Evolutionary conservation across 2,888 invertebrate genomes (phyloP), one percentile per base, ranked within the genome.

Genomic region (Chironomus riparius): DNA sequence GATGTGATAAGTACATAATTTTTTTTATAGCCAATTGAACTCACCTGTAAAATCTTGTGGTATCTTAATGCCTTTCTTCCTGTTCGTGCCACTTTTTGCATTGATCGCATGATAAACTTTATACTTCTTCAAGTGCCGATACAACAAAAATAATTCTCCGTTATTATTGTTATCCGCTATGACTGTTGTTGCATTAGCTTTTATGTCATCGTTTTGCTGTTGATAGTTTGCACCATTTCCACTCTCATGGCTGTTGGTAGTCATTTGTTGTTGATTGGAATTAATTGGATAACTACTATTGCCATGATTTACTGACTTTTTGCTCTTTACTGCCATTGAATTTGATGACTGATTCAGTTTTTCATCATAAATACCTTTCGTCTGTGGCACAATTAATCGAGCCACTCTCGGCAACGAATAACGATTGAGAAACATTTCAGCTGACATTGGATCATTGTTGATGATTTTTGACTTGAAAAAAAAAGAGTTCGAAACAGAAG

Each of bases 1-100:
- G 7, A 38, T 38, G 38, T 38, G 38, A 38, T 38, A 38, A 38
- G 10, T 10, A 38, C 18, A n/a, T 3, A 56, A 10, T n/a, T n/a
- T n/a, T n/a, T n/a, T n/a, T n/a, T n/a, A n/a, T n/a, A n/a, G n/a
- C n/a, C n/a, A n/a, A n/a, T 38, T 38, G 38, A 1, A 79, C 80
- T 81, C 77, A 84, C 84, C 84, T 80, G 83, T 81, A 81, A 83
- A 84, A 78, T 84, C 84, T 78, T 84, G 84, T 24, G 84, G 84
- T 80, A 84, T 84, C 76, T 83, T 82, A 71, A 84, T 82, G 62
- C 81, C 82, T 78, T 84, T 84, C 71, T 84, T 84, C 74, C 83
- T 81, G 78, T 81, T 82, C 15, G 81, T 80, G 77, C 82, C 81
- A 47, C 82, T 80, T 78, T 84, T 84, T 38, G 83, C 81, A 79